Evolutionary conservation across 2,113 vertebrate species (phyloP), one percentile per base, ranked within the genome.

Genomic region (Phrynosoma blainvillii): DNA sequence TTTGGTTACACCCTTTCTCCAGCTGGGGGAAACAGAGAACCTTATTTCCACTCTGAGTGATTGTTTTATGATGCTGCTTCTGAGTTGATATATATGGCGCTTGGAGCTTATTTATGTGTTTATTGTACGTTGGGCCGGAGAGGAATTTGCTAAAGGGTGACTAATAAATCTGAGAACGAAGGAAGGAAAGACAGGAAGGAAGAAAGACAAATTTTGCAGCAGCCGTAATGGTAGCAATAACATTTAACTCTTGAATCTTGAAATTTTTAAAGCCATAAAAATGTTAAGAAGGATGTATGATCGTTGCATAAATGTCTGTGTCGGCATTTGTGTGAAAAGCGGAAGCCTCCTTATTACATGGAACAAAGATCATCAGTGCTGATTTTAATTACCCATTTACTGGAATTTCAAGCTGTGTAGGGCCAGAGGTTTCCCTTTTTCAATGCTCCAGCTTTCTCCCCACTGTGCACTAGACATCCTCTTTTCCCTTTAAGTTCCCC

Each of bases 251-350:
- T n/a, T 71, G 27, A 71, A 71, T 71, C 47, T 52, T n/a, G 42
- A 83, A 47, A 54, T 3, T 52, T 54, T 25, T 21, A n/a, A 32
- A 40, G 47, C 82, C n/a, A n/a, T 84, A 84, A 84, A 84, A 52
- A 47, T 70, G 30, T 54, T 71, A 42, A n/a, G 42, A 52, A 71
- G 47, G 66, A 32, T n/a, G 2, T 8, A 30, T 23, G 66, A 21
- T n/a, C 68, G 16, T 27, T n/a, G 14, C 20, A 70, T 71, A 83
- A 83, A 70, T 52, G 42, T 10, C 27, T 66, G 18, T 77, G 66
- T 84, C 5, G 70, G 82, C 82, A 13, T 84, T 52, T 52, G 5
- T n/a, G 30, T 84, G 82, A 54, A 84, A 71, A 84, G 82, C 65
- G n/a, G 82, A 84, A 84, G 66, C 47, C 30, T 52, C 5, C 30